Conservation (phyloP, 2,797 vertebrate genomes). For the Sus cebifrons region DNA sequence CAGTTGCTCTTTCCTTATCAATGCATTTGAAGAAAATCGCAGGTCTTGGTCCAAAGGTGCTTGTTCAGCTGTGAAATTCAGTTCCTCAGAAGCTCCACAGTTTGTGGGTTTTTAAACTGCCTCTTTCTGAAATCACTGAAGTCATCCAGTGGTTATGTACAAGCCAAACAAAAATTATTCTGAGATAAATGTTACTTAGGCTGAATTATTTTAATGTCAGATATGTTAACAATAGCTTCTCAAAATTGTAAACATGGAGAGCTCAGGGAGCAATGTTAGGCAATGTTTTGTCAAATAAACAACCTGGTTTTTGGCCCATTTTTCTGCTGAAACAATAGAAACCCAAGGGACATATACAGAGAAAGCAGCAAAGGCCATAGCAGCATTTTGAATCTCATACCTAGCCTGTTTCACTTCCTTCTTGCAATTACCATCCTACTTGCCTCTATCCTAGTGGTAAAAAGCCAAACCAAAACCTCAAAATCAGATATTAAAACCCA, state of each 20-base stretch:
- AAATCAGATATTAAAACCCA: constrained; percentile 53
- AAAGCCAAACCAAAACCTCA: constrained; percentile 49
- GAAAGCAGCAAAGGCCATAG: not conserved
- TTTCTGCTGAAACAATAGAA: not conserved
- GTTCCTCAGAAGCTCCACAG: constrained; percentile 53
- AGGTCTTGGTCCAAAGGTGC: not conserved
- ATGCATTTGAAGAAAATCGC: constrained; percentile 23
- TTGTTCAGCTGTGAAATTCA: constrained; percentile 51
- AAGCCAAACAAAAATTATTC: constrained; percentile 54
- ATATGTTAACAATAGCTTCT: not conserved
- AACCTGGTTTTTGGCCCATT: not conserved
- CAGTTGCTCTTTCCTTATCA: constrained; percentile 41
- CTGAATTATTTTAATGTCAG: not conserved
- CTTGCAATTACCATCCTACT: not conserved
- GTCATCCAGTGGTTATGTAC: constrained; percentile 47
- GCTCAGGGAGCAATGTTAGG: not conserved
- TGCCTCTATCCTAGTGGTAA: not conserved
- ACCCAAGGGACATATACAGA: not conserved
- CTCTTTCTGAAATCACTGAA: constrained; percentile 38
- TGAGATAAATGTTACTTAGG: constrained; percentile 61
- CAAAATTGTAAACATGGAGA: not conserved
- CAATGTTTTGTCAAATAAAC: not conserved
- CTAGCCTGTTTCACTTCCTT: constrained; percentile 44
- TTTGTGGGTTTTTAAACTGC: constrained; percentile 56
- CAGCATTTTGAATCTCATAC: not conserved